phyloP scores from a whole-genome alignment of 2,888 invertebrate species.

The Drosophila bunnanda region DNA sequence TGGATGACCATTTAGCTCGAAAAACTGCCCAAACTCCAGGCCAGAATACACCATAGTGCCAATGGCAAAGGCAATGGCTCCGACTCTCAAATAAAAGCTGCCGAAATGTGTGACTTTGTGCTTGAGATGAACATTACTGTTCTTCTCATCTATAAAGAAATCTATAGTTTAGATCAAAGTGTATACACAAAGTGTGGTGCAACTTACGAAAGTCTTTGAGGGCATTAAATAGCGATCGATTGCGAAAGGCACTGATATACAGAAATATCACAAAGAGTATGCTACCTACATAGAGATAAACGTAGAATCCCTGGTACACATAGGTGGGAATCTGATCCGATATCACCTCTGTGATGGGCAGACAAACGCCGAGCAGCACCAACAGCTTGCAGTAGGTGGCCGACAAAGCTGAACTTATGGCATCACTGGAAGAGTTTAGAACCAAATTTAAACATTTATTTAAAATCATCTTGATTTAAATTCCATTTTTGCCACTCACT shows the following conservation, averaged over 20 bases:
- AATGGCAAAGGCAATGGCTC: slow-evolving; percentile 88
- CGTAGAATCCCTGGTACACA: slow-evolving; percentile 93
- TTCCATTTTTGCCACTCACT: slow-evolving; percentile 81
- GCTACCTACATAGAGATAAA: slow-evolving; percentile 92
- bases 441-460: not conserved
- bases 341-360: slow-evolving; percentile 94
- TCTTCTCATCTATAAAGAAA: slow-evolving; percentile 79
- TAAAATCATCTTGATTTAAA: fast-evolving
- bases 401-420: slow-evolving; percentile 90
- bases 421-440: slow-evolving; percentile 86
- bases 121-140: slow-evolving; percentile 83
- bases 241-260: slow-evolving; percentile 88
- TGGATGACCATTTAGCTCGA: slow-evolving; percentile 87
- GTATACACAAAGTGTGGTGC: too few relatives aligned
- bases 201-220: slow-evolving; percentile 86
- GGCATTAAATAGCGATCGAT: slow-evolving; percentile 87
- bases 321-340: slow-evolving; percentile 90
- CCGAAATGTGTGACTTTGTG: slow-evolving; percentile 88
- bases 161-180: not conserved
- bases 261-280: slow-evolving; percentile 91
- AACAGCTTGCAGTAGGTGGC: slow-evolving; percentile 94
- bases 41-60: slow-evolving; percentile 90
- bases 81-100: slow-evolving; percentile 93
- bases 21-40: slow-evolving; percentile 90
- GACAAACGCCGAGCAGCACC: slow-evolving; percentile 92